These are phyloP conservation scores for Sula dactylatra DNA, from an alignment of 2,113 vertebrate genomes.

Conservation along the genomic window DNA sequence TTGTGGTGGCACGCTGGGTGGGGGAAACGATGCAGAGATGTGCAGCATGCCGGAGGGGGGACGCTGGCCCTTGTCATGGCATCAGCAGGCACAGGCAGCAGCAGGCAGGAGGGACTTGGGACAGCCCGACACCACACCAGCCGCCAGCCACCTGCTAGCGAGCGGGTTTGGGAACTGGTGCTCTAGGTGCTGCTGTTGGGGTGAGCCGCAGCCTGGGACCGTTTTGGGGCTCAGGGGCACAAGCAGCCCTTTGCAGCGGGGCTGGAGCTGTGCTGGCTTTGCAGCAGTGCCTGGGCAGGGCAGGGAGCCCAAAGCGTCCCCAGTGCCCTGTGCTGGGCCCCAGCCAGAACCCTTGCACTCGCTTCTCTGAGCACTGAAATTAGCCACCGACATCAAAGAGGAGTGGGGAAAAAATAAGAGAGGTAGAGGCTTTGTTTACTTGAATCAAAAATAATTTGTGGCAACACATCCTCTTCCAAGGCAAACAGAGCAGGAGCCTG, in stretches of 20 bases:
- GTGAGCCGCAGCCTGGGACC: not conserved
- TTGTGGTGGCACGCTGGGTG: fast-evolving
- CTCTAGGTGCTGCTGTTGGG: not conserved
- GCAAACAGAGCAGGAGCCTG: constrained; percentile 8
- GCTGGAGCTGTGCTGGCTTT: not conserved
- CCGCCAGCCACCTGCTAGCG: fast-evolving
- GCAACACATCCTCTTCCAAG: constrained; percentile 9
- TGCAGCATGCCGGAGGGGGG: not conserved
- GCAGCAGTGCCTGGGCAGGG: not conserved
- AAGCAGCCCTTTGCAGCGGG: not conserved
- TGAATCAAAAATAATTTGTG: constrained; percentile 34
- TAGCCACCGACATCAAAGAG: not conserved
- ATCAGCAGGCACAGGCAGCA: not conserved
- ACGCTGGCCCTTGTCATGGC: not conserved
- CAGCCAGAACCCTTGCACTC: fast-evolving
- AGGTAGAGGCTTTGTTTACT: constrained; percentile 39
- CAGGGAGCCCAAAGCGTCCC: not conserved
- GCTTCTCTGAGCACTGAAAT: not conserved
- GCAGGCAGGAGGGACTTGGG: not conserved
- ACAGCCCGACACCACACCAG: not conserved
- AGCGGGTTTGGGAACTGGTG: not conserved
- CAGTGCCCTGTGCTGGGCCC: fast-evolving
- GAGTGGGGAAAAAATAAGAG: fast-evolving
- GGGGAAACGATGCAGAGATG: not conserved
- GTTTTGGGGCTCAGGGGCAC: fast-evolving